Evolutionary conservation across 2,113 vertebrate genomes (phyloP), one percentile per base, ranked within the genome.

Genomic region (Ceuthmochares aereus): DNA sequence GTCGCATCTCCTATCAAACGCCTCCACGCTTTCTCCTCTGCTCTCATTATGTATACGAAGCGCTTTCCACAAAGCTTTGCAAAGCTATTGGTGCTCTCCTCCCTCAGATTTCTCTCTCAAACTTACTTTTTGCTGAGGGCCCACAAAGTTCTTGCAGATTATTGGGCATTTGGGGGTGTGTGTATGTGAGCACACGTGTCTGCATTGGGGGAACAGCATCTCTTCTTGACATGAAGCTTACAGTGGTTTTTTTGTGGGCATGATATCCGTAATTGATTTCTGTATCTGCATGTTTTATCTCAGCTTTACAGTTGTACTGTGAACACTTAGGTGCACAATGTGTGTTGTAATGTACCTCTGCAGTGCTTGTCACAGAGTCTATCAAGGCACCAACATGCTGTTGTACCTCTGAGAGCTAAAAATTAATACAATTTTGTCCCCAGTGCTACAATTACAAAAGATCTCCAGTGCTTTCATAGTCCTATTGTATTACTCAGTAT

Each of bases 181-280:
- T 1, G 0, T 11, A 2, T 30, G 30, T 52, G 18, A 0, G 1
- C 37, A 29, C 8, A 17, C 0, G 0, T 4, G 14, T 37, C 17
- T 16, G 32, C 68, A 7, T 2, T 49, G 45, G 29, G 23, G 36
- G 16, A 81, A 27, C 10, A 7, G 10, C 14, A 21, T 74, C 36
- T 62, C 36, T 56, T 83, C 36, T 54, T 45, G 56, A 17, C n/a
- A 7, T 70, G 21, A 54, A 45, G 74, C 67, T 36, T 19, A 6
- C 10, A 19, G 20, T n/a, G 11, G 67, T 87, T 66, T 12, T 67
- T 77, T 63, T 69, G 58, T n/a, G 58, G 47, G 26, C 15, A 7
- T 1, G 3, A 82, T 72, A 32, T 40, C 55, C 3, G 3, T 25
- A 22, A 16, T 79, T 4, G 1, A 42, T 62, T 87, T 73, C 29